A percentile compares a stretch with the other conserved stretches of the same genome.
Conservation (phyloP, 2,797 vertebrate genomes). For the Melanogrammus aeglefinus region DNA sequence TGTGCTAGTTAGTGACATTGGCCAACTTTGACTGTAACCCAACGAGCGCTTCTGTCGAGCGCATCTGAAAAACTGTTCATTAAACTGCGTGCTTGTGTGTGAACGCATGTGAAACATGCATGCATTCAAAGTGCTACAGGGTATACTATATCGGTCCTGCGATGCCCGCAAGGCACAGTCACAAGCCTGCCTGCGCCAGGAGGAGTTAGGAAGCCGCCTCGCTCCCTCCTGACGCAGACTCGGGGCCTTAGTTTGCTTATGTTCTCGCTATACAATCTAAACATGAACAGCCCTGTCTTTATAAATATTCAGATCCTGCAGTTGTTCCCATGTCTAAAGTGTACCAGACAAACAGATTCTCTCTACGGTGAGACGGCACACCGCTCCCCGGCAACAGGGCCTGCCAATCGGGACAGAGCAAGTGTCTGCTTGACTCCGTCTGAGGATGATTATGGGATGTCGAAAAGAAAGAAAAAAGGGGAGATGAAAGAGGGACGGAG, state of each 20-base stretch:
- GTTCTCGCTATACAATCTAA: constrained; percentile 60
- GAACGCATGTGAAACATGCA: neutral
- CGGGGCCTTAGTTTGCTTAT: neutral
- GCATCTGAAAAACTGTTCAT: too few species aligned
- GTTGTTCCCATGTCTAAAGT: constrained; percentile 78
- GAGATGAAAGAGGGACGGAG: constrained; percentile 10
- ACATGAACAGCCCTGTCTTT: constrained; percentile 70
- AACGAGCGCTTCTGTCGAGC: too few species aligned
- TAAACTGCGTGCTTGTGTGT: neutral
- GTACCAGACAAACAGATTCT: constrained; percentile 76
- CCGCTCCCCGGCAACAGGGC: constrained; percentile 78
- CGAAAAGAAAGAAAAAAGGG: constrained; percentile 2
- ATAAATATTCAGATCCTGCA: constrained; percentile 84
- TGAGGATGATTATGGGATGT: constrained; percentile 72
- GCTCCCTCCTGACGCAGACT: neutral
- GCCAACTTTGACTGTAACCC: too few species aligned
- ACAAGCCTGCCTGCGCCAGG: neutral
- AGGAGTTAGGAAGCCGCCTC: constrained; percentile 21
- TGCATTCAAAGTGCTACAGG: neutral
- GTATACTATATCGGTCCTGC: neutral
- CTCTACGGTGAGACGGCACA: constrained; percentile 73
- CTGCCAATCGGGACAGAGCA: constrained; percentile 72
- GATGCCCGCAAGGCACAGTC: neutral
- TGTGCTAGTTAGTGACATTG: too few species aligned
- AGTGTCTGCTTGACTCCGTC: constrained; percentile 66